Evolutionary conservation across 2,797 vertebrate genomes (phyloP).

Genomic region (Lycodopsis pacificus): DNA sequence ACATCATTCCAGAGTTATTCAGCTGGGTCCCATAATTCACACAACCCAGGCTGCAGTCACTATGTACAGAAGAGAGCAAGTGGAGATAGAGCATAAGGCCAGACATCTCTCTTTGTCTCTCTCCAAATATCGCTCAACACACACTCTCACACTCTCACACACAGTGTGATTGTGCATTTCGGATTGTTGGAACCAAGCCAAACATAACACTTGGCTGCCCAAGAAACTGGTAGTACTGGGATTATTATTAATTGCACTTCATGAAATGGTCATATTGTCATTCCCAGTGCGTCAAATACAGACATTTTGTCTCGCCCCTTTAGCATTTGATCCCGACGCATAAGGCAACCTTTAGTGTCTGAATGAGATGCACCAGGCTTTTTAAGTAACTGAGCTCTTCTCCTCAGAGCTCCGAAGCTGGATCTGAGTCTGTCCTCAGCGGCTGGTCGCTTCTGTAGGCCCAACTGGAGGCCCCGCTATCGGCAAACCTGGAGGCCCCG

Average conservation of each 20-base stretch:
- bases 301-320: neutral
- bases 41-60: neutral
- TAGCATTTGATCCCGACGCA: neutral
- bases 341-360: too few relatives aligned
- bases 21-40: constrained; percentile 2
- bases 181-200: constrained; percentile 14
- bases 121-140: neutral
- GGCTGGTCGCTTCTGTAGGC: too few relatives aligned
- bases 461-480: too few relatives aligned
- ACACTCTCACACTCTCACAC: neutral
- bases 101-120: neutral
- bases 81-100: constrained; percentile 12
- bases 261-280: neutral
- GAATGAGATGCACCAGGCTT: neutral
- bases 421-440: too few relatives aligned
- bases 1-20: neutral
- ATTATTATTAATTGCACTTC: constrained; percentile 29
- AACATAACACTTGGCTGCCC: constrained; percentile 15
- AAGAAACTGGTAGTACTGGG: neutral
- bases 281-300: neutral
- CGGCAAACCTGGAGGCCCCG: too few relatives aligned
- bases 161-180: constrained; percentile 1
- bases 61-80: constrained; percentile 11
- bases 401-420: too few relatives aligned
- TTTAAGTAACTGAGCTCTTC: too few relatives aligned